Base-by-base conservation (phyloP, 2,888 invertebrate genomes). In the Drosophila atripex region DNA sequence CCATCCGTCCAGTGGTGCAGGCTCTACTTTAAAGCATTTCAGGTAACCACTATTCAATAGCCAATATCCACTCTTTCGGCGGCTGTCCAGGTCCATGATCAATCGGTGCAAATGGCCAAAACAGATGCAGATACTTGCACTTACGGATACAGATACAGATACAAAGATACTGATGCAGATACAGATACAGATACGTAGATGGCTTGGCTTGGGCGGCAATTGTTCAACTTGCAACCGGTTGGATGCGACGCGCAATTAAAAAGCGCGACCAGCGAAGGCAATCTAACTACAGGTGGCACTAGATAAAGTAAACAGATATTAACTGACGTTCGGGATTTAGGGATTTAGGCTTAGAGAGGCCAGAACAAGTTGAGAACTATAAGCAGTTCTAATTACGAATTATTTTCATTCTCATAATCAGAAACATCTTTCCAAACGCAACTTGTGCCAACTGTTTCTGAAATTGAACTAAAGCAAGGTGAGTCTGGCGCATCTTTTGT, bases 241-340 rank as follows among this genome's bases (percentile, higher is more conserved):
- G 61, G 50, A 54, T 69, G 56, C 54, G 54, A 71, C 73, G 74
- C 72, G 80, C 76, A 80, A 80, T 80, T 80, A 80, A 80, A 80
- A 80, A 76, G 68, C 43, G 66, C 59, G 55, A 57, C 76, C 64
- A 66, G 77, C 68, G 50, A 45, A 45, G 38, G 49, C 63, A 64
- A 35, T 63, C 58, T 21, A 61, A 58, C 32, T 43, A 58, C 61
- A 58, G 61, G 32, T 1, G 1, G 2, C 11, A 30, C 7, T 23
- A 28, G 2, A 7, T 49, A 49, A 25, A 2, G 7, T 4, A 14
- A 47, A 47, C 16, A 12, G 12, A 32, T 12, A 12, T 12, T 12
- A n/a, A n/a, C n/a, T n/a, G n/a, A n/a, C n/a, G n/a, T n/a, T n/a
- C n/a, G n/a, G n/a, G n/a, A n/a, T n/a, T n/a, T n/a, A n/a, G n/a